A percentile compares a stretch with the other conserved stretches of the same genome.
Evolutionary conservation across 2,888 invertebrate species (phyloP).

Genomic region (Meiosimyza decipiens): DNA sequence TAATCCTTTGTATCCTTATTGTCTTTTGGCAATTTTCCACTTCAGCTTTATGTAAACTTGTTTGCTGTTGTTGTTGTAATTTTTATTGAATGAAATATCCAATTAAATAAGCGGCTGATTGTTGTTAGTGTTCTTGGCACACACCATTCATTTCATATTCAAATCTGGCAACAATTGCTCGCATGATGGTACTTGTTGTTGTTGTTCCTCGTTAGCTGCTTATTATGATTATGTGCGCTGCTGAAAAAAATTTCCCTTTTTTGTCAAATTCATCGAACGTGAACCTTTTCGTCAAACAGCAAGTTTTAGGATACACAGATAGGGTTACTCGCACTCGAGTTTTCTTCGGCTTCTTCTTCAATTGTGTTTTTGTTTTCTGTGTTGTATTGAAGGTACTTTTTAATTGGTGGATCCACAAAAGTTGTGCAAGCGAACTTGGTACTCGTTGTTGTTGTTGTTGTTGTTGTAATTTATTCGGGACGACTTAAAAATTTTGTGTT

Average conservation of each 20-base stretch:
- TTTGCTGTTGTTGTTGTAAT: constrained; percentile 16
- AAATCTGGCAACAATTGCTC: constrained; percentile 38
- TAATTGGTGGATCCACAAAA: constrained; percentile 36
- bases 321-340: constrained; percentile 24
- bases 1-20: constrained; percentile 47
- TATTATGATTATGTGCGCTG: constrained; percentile 47
- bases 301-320: constrained; percentile 29
- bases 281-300: constrained; percentile 59
- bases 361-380: constrained; percentile 27
- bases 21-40: background rate
- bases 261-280: constrained; percentile 51
- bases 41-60: background rate
- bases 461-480: constrained; percentile 29
- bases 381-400: constrained; percentile 41
- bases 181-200: constrained; percentile 3
- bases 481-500: constrained; percentile 42
- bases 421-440: constrained; percentile 11
- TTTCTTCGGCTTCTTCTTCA: background rate
- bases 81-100: background rate
- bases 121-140: constrained; percentile 47
- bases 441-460: constrained; percentile 20
- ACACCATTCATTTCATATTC: constrained; percentile 54
- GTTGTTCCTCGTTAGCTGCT: constrained; percentile 33
- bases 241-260: constrained; percentile 20
- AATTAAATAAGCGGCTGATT: constrained; percentile 14